Evolutionary conservation across 2,797 vertebrate genomes (phyloP).

Genomic region (Dermochelys coriacea): DNA sequence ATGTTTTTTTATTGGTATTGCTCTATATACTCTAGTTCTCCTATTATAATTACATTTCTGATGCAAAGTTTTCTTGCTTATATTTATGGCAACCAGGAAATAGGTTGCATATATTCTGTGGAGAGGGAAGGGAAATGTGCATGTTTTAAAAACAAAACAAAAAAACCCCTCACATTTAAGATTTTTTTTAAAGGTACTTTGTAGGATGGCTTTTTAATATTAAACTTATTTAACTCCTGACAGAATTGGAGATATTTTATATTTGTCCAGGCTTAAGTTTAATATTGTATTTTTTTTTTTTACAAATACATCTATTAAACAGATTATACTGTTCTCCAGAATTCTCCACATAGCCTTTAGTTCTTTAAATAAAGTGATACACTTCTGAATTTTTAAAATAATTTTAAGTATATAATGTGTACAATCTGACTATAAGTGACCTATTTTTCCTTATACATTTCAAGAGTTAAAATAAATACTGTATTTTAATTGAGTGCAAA

Average conservation of each 20-base stretch:
- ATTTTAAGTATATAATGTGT: background rate
- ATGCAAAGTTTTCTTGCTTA: accelerated
- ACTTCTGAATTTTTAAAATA: too few species aligned
- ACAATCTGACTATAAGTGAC: background rate
- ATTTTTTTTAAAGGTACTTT: background rate
- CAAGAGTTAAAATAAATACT: background rate
- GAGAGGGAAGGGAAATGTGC: background rate
- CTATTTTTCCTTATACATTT: background rate
- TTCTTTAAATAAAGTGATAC: background rate
- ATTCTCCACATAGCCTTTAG: background rate
- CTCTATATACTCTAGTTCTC: accelerated
- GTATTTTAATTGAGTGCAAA: background rate
- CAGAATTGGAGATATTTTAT: background rate
- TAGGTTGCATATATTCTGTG: accelerated
- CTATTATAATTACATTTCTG: accelerated
- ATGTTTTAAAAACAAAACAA: background rate
- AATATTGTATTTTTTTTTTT: background rate
- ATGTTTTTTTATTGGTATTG: background rate
- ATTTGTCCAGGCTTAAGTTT: background rate
- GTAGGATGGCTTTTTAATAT: background rate
- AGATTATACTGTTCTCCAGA: background rate
- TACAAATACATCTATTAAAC: background rate
- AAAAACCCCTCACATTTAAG: too few species aligned
- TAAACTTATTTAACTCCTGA: background rate
- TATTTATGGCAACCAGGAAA: accelerated